phyloP scores from a whole-genome alignment of 2,888 invertebrate species.

The Pseudolycoriella hygida region DNA sequence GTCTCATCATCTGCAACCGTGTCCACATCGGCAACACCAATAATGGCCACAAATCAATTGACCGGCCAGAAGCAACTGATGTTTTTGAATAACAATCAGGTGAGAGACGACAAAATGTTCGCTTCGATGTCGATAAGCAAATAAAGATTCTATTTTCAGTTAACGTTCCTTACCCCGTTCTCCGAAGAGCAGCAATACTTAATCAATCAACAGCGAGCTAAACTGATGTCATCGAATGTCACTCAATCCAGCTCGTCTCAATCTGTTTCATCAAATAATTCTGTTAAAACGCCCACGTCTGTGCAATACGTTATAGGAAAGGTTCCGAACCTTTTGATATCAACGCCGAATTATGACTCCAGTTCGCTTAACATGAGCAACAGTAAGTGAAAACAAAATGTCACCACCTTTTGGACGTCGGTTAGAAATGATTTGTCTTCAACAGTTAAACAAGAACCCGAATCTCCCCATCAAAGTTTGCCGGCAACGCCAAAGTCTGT shows the following conservation, averaged over 20 bases:
- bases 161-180: constrained; percentile 14
- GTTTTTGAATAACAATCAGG: constrained; percentile 16
- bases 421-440: neutral
- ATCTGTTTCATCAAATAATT: constrained; percentile 3
- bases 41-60: constrained; percentile 13
- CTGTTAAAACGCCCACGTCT: constrained; percentile 12
- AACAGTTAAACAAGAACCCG: constrained; percentile 14
- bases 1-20: neutral
- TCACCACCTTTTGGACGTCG: no score
- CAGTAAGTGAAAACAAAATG: neutral
- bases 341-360: constrained; percentile 5
- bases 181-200: constrained; percentile 12
- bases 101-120: no score
- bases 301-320: constrained; percentile 19
- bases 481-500: constrained; percentile 27
- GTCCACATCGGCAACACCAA: constrained; percentile 10
- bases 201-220: constrained; percentile 9
- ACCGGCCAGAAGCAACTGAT: constrained; percentile 21
- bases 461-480: constrained; percentile 24
- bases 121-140: neutral
- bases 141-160: constrained; percentile 7
- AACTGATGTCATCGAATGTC: constrained; percentile 5
- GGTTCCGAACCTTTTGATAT: constrained; percentile 6
- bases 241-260: neutral
- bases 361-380: neutral